Conservation (phyloP, 2,888 invertebrate genomes). For the Clitarchus hookeri region DNA sequence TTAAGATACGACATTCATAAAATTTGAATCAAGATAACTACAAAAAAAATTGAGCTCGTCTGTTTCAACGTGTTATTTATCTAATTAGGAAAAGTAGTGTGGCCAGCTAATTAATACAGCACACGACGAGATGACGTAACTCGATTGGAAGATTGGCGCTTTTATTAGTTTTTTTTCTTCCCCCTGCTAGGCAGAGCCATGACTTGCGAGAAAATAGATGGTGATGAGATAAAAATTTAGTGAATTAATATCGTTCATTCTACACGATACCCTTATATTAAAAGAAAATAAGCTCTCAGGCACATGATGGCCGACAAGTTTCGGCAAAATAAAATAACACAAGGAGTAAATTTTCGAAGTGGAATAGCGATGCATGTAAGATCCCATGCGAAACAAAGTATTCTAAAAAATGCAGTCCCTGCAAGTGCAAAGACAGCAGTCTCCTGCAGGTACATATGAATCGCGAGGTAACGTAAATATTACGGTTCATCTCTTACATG, state of each 20-base stretch:
- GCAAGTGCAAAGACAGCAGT: too few species aligned
- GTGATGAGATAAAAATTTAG: neutral
- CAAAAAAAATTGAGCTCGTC: neutral
- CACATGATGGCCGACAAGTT: too few species aligned
- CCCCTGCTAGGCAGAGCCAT: neutral
- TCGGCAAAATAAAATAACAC: too few species aligned
- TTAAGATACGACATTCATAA: neutral
- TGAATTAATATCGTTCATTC: neutral
- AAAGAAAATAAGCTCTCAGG: neutral
- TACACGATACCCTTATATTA: neutral
- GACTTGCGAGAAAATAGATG: neutral
- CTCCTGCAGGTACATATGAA: too few species aligned
- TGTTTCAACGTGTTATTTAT: neutral
- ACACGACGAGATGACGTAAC: neutral
- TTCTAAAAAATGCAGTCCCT: too few species aligned
- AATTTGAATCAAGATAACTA: neutral
- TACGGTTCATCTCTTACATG: too few species aligned
- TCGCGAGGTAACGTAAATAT: too few species aligned
- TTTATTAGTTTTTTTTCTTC: neutral
- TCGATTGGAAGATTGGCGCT: neutral
- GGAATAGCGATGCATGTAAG: too few species aligned
- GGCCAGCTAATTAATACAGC: constrained; percentile 4
- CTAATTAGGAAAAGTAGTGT: constrained; percentile 11
- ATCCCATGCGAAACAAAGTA: too few species aligned
- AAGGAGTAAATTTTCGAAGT: too few species aligned